Evolutionary conservation across 2,797 vertebrate species (phyloP), one percentile per base, ranked within the genome.

Genomic region (Podarcis lilfordi): DNA sequence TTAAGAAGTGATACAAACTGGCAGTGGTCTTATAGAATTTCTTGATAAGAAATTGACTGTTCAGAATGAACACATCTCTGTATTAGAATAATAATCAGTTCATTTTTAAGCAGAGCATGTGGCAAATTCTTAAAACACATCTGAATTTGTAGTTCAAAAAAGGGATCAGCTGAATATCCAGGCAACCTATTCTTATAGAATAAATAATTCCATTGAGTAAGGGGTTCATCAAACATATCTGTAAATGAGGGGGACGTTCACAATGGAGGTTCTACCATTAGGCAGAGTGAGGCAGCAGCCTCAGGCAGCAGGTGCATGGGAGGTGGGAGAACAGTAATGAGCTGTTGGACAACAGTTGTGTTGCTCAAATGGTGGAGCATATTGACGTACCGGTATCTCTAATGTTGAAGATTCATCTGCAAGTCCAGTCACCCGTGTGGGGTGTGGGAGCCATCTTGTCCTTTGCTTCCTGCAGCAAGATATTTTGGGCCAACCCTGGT

Each of bases 41-140:
- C 55, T 87, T 89, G 91, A 29, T 86, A 87, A 40, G 76, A 86
- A 89, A 85, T 25, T 5, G 15, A 23, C 43, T 78, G 74, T 88
- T 82, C 8, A 35, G 76, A 81, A 76, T 55, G 35, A 92, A 83
- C 50, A 93, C 84, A 86, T 84, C 85, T 91, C 75, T 85, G 5
- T 19, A 86, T 88, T 86, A 88, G 90, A 82, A 40, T 80, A 86
- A 75, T 88, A 85, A 93, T 93, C 89, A 69, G 40, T 90, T 66
- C n/a, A 83, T 91, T 84, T 69, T 90, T 88, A 55, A 90, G 80
- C 85, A 83, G 55, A 79, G 15, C 59, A 10, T 69, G 64, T 80
- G 89, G 77, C 6, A 81, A 0, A 88, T 87, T 50, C 69, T 74
- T 61, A 71, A 15, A 81, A 55, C 32, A 80, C 40, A 43, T 37